Conservation (phyloP, 2,888 invertebrate genomes). For the Dryobota labecula region DNA sequence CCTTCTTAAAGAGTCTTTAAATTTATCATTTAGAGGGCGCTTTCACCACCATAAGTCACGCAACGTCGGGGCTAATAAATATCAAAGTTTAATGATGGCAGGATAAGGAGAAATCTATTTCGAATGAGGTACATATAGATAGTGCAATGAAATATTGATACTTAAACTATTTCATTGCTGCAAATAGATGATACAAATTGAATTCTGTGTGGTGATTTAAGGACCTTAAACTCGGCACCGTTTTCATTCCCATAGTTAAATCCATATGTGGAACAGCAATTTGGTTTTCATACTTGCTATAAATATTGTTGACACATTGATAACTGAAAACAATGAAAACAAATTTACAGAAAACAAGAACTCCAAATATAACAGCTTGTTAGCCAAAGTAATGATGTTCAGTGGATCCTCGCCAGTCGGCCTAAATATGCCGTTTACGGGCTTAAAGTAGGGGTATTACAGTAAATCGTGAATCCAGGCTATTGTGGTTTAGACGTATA, state of each 20-base stretch:
- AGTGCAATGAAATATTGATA: conserved; percentile 41
- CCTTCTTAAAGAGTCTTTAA: conserved; percentile 79
- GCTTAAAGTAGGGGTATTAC: conserved; percentile 81
- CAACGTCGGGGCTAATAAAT: conserved; percentile 73
- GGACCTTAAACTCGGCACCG: background rate
- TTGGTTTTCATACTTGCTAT: conserved; percentile 23
- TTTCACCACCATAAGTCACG: conserved; percentile 85
- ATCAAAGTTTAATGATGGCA: conserved; percentile 69
- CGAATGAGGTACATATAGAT: conserved; percentile 22
- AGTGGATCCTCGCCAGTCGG: conserved; percentile 59
- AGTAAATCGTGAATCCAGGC: conserved; percentile 79
- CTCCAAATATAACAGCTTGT: conserved; percentile 62
- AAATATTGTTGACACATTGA: conserved; percentile 48
- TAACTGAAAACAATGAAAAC: conserved; percentile 51
- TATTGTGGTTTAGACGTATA: conserved; percentile 82
- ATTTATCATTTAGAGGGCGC: conserved; percentile 80
- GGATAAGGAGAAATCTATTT: conserved; percentile 64
- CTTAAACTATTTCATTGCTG: conserved; percentile 29
- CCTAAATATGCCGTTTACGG: conserved; percentile 68
- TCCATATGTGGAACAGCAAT: conserved; percentile 24
- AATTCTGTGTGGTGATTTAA: background rate
- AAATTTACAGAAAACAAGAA: conserved; percentile 55
- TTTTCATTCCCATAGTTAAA: conserved; percentile 34
- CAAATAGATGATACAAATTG: background rate
- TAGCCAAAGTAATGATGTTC: conserved; percentile 60